Percentiles rank a stretch among this genome's conserved stretches.
Evolutionary conservation across 2,113 vertebrate genomes (phyloP).

Genomic region (Psilopsiagon aymara): DNA sequence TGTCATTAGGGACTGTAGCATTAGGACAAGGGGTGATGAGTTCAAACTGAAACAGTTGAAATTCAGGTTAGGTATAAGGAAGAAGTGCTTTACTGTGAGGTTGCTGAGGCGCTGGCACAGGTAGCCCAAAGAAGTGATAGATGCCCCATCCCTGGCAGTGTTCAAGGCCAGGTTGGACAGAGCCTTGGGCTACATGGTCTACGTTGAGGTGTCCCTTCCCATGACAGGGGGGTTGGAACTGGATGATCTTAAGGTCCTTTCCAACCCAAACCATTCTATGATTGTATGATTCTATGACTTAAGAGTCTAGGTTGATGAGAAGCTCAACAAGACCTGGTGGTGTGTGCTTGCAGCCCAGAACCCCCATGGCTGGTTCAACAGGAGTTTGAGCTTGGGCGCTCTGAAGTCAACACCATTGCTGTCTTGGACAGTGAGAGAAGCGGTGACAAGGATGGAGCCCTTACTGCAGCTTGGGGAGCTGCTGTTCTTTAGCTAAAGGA

Average conservation of each 20-base stretch:
- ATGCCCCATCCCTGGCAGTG: background rate
- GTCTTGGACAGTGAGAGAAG: background rate
- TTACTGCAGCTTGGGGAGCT: background rate
- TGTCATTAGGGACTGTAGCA: background rate
- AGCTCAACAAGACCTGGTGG: background rate
- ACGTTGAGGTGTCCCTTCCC: background rate
- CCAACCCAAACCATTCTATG: background rate
- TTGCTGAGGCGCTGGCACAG: background rate
- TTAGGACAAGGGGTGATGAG: background rate
- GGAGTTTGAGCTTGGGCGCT: background rate
- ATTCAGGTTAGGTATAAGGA: background rate
- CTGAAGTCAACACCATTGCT: background rate
- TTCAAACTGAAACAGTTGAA: background rate
- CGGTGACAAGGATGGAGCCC: background rate
- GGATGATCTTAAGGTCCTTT: background rate
- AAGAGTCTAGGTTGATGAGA: background rate
- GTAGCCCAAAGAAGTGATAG: background rate
- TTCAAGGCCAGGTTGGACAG: background rate
- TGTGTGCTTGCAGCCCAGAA: background rate
- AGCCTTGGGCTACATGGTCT: background rate
- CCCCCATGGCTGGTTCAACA: background rate
- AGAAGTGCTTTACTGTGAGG: background rate
- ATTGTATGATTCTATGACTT: background rate
- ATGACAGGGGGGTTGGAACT: background rate
- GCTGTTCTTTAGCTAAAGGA: background rate